Percentiles rank a stretch among this genome's conserved stretches.
phyloP scores from a whole-genome alignment of 1,140 invertebrate species.

The Zeugodacus cucurbitae region DNA sequence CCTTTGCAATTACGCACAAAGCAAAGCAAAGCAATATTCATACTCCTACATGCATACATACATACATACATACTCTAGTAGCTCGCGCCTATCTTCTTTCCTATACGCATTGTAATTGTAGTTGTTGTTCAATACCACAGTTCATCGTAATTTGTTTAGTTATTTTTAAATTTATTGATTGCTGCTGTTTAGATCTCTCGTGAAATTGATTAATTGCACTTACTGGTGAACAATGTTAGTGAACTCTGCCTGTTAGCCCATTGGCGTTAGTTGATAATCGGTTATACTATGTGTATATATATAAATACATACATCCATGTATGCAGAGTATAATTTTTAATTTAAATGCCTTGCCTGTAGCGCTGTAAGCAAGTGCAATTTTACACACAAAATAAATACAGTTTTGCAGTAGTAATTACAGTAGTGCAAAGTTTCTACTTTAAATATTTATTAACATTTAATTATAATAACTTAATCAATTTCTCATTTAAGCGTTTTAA shows the following conservation, averaged over 20 bases:
- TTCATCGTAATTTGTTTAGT: neutral
- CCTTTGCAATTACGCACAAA: neutral
- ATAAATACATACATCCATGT: neutral
- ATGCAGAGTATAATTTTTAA: neutral
- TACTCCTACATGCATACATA: neutral
- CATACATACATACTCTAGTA: neutral
- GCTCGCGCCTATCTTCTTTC: neutral
- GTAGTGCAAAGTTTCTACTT: no score
- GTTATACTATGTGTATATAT: neutral
- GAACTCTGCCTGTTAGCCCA: neutral
- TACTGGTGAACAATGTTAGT: neutral
- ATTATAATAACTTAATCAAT: no score
- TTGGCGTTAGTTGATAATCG: neutral
- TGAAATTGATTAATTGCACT: constrained; percentile 2
- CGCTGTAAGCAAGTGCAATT: neutral
- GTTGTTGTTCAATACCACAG: neutral
- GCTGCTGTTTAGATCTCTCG: neutral
- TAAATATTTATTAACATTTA: no score
- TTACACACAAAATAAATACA: no score
- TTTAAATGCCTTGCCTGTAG: neutral
- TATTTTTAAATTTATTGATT: constrained; percentile 9
- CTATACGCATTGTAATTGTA: neutral
- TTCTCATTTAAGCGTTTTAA: no score
- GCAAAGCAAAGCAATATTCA: neutral
- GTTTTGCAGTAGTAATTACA: no score